A percentile compares a stretch with the other conserved stretches of the same genome.
Conservation (phyloP, 1,140 invertebrate species). For the Cotesia vestalis region DNA sequence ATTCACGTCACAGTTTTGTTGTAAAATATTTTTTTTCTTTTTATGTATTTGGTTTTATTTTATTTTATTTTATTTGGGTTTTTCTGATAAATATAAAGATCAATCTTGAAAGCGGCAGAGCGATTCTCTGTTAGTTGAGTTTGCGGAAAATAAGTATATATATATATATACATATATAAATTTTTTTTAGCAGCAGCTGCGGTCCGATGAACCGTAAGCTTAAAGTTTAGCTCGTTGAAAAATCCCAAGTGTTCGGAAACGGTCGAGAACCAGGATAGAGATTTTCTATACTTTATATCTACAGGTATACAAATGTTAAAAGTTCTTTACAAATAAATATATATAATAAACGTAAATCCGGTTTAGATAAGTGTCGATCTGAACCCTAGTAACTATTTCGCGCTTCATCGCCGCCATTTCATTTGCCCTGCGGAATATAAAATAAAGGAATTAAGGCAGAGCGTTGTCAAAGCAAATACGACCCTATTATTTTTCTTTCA, state of each 20-base stretch:
- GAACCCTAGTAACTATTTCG: no score
- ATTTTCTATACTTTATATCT: background rate
- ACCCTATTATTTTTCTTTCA: no score
- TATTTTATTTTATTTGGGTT: background rate
- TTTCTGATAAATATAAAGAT: slow-evolving; percentile 34
- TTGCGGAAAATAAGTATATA: slow-evolving; percentile 3
- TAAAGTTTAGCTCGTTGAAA: slow-evolving; percentile 26
- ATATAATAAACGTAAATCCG: no score
- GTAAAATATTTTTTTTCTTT: no score
- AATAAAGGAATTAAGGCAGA: no score
- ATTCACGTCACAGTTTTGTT: slow-evolving; percentile 18
- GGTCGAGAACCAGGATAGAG: background rate
- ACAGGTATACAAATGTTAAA: background rate
- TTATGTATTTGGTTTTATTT: no score
- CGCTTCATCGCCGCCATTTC: background rate
- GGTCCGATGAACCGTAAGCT: slow-evolving; percentile 32
- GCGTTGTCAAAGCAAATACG: no score
- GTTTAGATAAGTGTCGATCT: no score
- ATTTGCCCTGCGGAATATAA: background rate
- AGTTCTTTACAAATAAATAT: no score
- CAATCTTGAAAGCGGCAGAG: slow-evolving; percentile 31
- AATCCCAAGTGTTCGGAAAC: slow-evolving; percentile 12
- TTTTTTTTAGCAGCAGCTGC: slow-evolving; percentile 33
- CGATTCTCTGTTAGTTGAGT: slow-evolving; percentile 10
- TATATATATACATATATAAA: background rate